Evolutionary conservation across 92 coral and sea anemone genomes (phyloP).

Genomic region (Phenganax stokvisi): DNA sequence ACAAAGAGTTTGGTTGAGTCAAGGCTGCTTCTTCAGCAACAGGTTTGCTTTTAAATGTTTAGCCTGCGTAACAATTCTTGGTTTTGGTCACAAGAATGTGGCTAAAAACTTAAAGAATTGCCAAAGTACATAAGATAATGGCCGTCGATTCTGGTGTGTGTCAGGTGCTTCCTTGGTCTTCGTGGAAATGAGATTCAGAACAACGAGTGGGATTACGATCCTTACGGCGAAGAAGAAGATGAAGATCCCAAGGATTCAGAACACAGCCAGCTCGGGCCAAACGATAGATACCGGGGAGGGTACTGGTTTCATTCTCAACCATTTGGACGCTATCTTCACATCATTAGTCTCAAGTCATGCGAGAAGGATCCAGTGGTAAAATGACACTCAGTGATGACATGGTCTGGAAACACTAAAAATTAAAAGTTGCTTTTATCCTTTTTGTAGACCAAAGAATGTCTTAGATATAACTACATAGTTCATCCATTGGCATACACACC

Average conservation of each 20-base stretch:
- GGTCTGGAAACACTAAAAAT: too few relatives aligned
- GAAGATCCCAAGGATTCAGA: not conserved
- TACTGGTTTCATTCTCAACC: constrained; percentile 4
- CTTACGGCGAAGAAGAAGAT: constrained; percentile 2
- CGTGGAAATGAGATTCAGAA: constrained; percentile 36
- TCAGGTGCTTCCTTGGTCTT: constrained; percentile 13
- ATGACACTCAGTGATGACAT: too few relatives aligned
- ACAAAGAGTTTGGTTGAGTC: constrained; percentile 14
- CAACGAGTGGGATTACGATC: constrained; percentile 28
- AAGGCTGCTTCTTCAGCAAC: constrained; percentile 23
- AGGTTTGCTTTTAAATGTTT: not conserved
- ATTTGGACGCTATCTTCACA: constrained; percentile 29
- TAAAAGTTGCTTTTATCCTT: not conserved
- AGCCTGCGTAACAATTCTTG: too few relatives aligned
- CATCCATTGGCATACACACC: constrained; percentile 29
- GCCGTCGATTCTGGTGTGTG: not conserved
- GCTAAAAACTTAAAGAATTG: too few relatives aligned
- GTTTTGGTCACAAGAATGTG: too few relatives aligned
- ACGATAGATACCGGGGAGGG: constrained; percentile 30
- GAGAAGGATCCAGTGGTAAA: not conserved
- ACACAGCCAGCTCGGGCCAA: constrained; percentile 25
- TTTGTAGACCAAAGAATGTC: not conserved
- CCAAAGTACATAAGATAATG: too few relatives aligned
- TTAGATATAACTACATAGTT: constrained; percentile 27
- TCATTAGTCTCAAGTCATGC: constrained; percentile 12